Evolutionary conservation across 2,113 vertebrate genomes (phyloP), one percentile per base, ranked within the genome.

Genomic region (Spheniscus mendiculus): DNA sequence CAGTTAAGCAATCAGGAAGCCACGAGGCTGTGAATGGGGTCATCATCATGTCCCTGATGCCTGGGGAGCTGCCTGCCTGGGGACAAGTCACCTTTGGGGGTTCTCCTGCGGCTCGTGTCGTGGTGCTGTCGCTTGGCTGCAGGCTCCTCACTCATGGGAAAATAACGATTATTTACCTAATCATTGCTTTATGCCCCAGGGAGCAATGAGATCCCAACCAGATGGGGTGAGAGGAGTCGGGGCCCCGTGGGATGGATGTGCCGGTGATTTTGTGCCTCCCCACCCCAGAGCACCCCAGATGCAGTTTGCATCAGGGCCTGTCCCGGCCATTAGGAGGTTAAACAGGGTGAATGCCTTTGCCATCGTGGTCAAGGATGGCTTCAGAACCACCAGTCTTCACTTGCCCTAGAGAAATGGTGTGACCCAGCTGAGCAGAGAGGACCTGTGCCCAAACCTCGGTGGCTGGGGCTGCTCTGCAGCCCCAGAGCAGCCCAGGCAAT

Each of bases 81-180:
- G 74, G 34, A 52, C 5, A 2, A 32, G 23, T 21, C 40, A 49
- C 42, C 12, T 42, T 23, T 42, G 67, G 11, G 42, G 49, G 18
- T 61, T 10, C 38, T 71, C 12, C 56, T 62, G 27, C 2, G 2
- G n/a, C n/a, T 42, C 2, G 0, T 11, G 30, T 26, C 6, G 4
- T 2, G 3, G 73, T 45, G 38, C 73, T 50, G 27, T 38, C 1
- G 8, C 38, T 72, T 72, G 76, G 29, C 45, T 14, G 3, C 63
- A 70, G 40, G 76, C n/a, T 72, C 67, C 66, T 80, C 34, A 10
- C 34, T 44, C 21, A 5, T 22, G 32, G 50, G 44, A 59, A 65
- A 50, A 50, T 38, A 50, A 14, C 10, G 11, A 15, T 44, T 50
- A 59, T 52, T 74, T 52, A 36, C 61, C 22, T 38, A 52, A 74